These are phyloP conservation scores for Amblyteles armatorius DNA, from an alignment of 2,888 invertebrate species.

Conservation along the genomic window DNA sequence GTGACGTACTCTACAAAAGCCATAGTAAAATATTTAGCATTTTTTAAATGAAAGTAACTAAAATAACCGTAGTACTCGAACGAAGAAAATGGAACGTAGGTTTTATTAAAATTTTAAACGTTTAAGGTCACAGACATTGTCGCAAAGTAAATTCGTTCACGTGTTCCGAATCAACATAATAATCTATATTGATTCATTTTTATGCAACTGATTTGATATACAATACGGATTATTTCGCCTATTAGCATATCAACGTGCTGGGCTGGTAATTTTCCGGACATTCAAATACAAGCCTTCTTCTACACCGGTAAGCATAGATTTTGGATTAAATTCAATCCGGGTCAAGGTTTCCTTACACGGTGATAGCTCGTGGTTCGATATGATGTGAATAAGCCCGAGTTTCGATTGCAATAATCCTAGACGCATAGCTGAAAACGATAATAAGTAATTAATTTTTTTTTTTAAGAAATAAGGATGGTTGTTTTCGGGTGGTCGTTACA, in stretches of 20 bases:
- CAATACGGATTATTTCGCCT: too few species aligned
- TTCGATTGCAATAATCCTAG: slow-evolving; percentile 77
- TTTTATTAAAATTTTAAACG: too few species aligned
- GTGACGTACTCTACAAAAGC: too few species aligned
- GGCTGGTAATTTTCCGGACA: slow-evolving; percentile 58
- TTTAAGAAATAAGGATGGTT: not conserved
- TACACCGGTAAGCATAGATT: slow-evolving; percentile 66
- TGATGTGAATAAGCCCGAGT: slow-evolving; percentile 72
- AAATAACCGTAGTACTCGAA: too few species aligned
- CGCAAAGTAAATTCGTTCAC: too few species aligned
- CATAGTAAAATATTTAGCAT: slow-evolving; percentile 45
- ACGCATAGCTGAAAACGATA: slow-evolving; percentile 43
- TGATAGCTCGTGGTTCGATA: slow-evolving; percentile 75
- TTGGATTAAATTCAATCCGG: slow-evolving; percentile 73
- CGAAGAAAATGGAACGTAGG: too few species aligned
- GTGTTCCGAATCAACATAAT: too few species aligned
- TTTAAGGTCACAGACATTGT: too few species aligned
- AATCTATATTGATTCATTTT: too few species aligned
- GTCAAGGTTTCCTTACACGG: slow-evolving; percentile 69
- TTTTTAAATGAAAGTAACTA: slow-evolving; percentile 74
- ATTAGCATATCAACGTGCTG: too few species aligned
- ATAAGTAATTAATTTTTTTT: too few species aligned
- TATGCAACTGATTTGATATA: slow-evolving; percentile 69
- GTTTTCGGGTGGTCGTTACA: not conserved
- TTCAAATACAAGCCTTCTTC: slow-evolving; percentile 73